These are phyloP conservation scores for Centropus bengalensis DNA, from an alignment of 2,113 vertebrate species.

Conservation along the genomic window DNA sequence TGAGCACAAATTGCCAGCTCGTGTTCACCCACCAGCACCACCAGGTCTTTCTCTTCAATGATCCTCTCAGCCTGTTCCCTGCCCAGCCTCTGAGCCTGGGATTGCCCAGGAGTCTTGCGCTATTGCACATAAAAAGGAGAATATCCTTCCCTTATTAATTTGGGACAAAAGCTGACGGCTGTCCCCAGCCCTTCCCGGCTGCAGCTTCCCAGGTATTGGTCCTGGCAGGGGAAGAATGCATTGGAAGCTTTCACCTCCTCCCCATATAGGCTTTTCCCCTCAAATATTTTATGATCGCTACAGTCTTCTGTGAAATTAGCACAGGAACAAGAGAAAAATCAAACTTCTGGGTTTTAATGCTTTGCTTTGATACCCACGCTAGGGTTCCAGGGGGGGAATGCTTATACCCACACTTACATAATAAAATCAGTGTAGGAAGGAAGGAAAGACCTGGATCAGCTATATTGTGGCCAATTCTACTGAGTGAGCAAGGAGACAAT, in stretches of 20 bases:
- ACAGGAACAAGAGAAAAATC: background rate
- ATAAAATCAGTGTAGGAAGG: slow-evolving; percentile 1
- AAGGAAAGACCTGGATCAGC: background rate
- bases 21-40: no score
- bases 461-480: background rate
- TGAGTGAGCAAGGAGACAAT: background rate
- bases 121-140: fast-evolving
- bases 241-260: background rate
- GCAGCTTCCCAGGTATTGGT: background rate
- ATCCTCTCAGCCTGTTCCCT: no score
- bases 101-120: no score
- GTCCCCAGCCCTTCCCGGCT: background rate
- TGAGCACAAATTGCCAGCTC: no score
- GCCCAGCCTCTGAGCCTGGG: no score
- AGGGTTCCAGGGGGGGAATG: background rate
- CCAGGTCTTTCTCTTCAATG: no score
- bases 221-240: background rate
- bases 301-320: background rate
- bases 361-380: background rate
- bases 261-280: background rate
- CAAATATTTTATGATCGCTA: background rate
- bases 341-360: fast-evolving
- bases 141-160: background rate
- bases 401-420: background rate
- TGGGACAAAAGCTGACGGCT: background rate